Conservation (phyloP, 2,797 vertebrate species). For the Phataginus tetradactyla region DNA sequence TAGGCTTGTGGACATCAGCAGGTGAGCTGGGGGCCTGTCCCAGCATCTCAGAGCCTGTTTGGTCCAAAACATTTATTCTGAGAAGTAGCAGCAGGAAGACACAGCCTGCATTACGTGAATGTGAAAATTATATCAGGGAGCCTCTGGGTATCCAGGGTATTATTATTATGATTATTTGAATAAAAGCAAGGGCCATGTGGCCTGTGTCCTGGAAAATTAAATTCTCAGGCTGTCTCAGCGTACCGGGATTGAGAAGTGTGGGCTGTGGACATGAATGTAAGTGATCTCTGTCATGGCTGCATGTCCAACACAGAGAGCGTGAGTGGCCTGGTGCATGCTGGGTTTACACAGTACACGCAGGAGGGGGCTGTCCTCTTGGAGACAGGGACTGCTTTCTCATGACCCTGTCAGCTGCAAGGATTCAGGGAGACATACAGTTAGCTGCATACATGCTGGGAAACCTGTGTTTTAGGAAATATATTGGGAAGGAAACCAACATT, state of each 20-base stretch:
- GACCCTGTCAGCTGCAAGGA: rapidly evolving
- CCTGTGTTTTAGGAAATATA: not conserved
- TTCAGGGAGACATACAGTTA: not conserved
- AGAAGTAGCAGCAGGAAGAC: constrained; percentile 60
- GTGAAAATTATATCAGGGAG: constrained; percentile 47
- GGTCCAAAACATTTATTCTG: constrained; percentile 73
- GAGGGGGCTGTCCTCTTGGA: not conserved
- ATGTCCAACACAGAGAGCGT: constrained; percentile 51
- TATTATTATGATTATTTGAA: not conserved
- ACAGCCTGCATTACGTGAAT: constrained; percentile 29
- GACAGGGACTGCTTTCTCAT: not conserved
- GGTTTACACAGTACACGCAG: not conserved
- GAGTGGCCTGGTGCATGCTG: rapidly evolving
- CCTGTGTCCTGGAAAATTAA: constrained; percentile 68
- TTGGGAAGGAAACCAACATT: not conserved
- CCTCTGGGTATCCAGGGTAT: not conserved
- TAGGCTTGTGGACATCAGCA: constrained; percentile 38
- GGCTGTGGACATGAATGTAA: constrained; percentile 55
- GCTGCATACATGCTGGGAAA: not conserved
- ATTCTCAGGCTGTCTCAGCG: constrained; percentile 16
- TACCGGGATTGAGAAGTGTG: constrained; percentile 41
- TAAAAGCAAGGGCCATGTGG: constrained; percentile 36
- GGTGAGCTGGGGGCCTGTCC: constrained; percentile 64
- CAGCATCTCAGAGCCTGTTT: constrained; percentile 74
- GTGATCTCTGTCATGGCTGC: constrained; percentile 46